These are phyloP conservation scores for Parus major DNA, from an alignment of 2,113 vertebrate genomes.

Conservation along the genomic window DNA sequence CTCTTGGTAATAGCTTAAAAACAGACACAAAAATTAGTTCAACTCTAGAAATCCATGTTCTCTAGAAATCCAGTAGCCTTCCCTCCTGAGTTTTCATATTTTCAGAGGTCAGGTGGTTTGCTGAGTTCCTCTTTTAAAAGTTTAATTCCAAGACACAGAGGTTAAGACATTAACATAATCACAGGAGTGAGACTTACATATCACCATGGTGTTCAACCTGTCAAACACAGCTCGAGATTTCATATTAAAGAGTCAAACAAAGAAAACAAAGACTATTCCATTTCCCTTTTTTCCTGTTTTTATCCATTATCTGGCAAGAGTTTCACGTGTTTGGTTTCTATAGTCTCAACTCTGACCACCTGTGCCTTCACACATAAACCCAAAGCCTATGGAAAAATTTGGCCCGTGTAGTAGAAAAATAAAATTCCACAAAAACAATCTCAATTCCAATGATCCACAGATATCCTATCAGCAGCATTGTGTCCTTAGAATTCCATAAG, in stretches of 20 bases:
- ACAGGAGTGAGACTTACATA: accelerated
- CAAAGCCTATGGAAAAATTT: background rate
- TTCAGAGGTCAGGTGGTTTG: background rate
- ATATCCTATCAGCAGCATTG: background rate
- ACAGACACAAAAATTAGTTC: background rate
- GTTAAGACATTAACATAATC: background rate
- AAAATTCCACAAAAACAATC: background rate
- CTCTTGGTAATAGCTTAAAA: background rate
- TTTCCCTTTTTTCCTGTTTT: background rate
- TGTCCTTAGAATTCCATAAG: background rate
- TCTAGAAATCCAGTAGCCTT: background rate
- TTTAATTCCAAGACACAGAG: background rate
- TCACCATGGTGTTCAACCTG: accelerated
- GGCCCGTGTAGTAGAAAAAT: background rate
- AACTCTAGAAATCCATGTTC: background rate
- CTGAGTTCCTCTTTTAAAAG: background rate
- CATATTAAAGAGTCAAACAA: background rate
- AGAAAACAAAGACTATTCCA: background rate
- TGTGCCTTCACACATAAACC: background rate
- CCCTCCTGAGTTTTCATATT: background rate
- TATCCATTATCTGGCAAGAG: background rate
- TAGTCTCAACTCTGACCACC: background rate
- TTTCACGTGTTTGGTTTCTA: background rate
- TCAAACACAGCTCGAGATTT: accelerated
- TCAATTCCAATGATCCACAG: background rate